Percentiles rank a stretch among this genome's conserved stretches.
phyloP scores from a whole-genome alignment of 2,888 invertebrate species.

The Rhaphigaster nebulosa region DNA sequence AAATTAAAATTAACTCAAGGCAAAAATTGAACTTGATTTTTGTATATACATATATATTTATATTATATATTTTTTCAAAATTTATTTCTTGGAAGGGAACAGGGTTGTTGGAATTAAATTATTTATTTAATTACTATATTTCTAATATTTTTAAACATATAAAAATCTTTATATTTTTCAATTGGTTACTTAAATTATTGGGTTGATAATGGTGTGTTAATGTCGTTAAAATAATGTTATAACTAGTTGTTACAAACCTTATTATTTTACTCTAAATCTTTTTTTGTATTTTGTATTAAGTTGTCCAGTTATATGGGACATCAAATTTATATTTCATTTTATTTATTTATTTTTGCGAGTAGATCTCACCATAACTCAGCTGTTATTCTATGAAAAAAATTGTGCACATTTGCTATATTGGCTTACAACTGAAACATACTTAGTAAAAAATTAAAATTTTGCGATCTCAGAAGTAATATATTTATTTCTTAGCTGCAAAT shows the following conservation, averaged over 20 bases:
- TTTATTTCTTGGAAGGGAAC: background rate
- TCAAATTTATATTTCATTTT: background rate
- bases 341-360: background rate
- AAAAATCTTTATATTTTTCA: background rate
- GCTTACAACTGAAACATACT: background rate
- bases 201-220: background rate
- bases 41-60: background rate
- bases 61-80: background rate
- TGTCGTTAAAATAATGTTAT: background rate
- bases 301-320: background rate
- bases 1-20: background rate
- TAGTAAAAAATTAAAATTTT: background rate
- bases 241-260: background rate
- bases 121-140: background rate
- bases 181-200: background rate
- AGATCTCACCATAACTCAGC: background rate
- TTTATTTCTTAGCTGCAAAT: background rate
- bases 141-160: background rate
- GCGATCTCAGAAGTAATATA: background rate
- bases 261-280: background rate
- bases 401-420: background rate
- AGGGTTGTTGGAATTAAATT: conserved; percentile 10
- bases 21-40: background rate
- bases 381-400: background rate
- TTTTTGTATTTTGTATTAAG: background rate